phyloP scores from a whole-genome alignment of 2,113 vertebrate species.

The Charina bottae region DNA sequence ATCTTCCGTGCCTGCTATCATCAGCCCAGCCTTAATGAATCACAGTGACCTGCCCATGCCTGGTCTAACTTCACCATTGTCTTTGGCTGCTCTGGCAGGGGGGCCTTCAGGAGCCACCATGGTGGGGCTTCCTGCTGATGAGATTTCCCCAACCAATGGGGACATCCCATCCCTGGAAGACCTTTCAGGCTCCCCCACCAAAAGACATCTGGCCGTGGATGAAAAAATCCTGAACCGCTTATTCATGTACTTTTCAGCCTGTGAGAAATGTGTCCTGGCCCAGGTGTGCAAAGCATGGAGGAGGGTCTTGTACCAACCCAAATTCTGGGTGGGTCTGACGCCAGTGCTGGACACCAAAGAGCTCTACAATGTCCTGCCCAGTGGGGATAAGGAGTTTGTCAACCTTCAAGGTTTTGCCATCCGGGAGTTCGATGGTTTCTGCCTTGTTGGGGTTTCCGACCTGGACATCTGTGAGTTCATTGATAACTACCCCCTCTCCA shows the following conservation, averaged over 20 bases:
- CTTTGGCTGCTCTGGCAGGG: constrained; percentile 71
- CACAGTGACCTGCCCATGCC: constrained; percentile 81
- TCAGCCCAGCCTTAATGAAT: constrained; percentile 83
- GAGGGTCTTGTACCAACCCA: constrained; percentile 96
- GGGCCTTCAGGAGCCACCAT: constrained; percentile 73
- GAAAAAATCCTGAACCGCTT: constrained; percentile 97
- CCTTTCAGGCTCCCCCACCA: constrained; percentile 76
- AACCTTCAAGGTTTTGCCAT: constrained; percentile 94
- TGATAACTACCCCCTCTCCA: constrained; percentile 97
- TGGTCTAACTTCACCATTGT: constrained; percentile 81
- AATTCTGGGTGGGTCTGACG: constrained; percentile 95
- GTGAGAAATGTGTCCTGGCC: constrained; percentile 92
- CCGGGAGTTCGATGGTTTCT: constrained; percentile 94
- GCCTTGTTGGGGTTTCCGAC: constrained; percentile 96
- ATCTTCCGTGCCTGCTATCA: constrained; percentile 88
- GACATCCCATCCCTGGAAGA: constrained; percentile 76
- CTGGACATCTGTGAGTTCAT: constrained; percentile 99
- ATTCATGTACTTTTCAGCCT: constrained; percentile 96
- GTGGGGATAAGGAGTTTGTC: constrained; percentile 95
- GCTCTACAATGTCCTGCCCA: constrained; percentile 89
- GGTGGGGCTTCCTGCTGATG: constrained; percentile 73
- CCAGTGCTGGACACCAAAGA: constrained; percentile 97
- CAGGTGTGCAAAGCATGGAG: constrained; percentile 98
- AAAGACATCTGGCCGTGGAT: constrained; percentile 88
- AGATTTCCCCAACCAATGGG: constrained; percentile 68